A percentile compares a stretch with the other conserved stretches of the same genome.
Evolutionary conservation across 2,113 vertebrate genomes (phyloP).

Genomic region (Otocyon megalotis): DNA sequence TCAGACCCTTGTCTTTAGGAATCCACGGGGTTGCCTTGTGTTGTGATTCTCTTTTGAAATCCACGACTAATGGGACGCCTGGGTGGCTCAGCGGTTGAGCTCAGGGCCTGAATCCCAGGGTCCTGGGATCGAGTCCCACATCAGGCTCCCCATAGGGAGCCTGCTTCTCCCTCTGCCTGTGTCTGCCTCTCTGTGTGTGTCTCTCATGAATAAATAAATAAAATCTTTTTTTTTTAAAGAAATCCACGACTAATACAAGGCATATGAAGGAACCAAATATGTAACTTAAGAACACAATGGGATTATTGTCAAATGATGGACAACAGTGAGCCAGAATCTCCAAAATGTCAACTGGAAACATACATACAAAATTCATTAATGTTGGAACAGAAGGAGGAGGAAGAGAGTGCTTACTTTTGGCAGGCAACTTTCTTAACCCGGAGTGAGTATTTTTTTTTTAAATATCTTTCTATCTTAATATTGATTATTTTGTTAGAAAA

Average conservation of each 20-base stretch:
- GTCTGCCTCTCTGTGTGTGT: too few relatives aligned
- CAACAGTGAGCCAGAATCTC: background rate
- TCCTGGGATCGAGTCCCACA: too few relatives aligned
- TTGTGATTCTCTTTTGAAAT: slow-evolving; percentile 56
- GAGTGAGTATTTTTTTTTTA: background rate
- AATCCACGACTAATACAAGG: slow-evolving; percentile 50
- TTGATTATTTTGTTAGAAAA: background rate
- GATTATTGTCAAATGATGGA: background rate
- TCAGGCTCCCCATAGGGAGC: too few relatives aligned
- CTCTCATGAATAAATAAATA: too few relatives aligned
- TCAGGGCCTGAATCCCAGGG: too few relatives aligned
- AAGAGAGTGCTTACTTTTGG: background rate
- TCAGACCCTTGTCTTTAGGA: background rate
- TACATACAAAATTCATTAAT: background rate
- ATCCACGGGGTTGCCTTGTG: background rate
- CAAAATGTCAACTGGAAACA: background rate
- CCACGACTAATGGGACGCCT: background rate
- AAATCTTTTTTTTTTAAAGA: background rate
- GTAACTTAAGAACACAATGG: slow-evolving; percentile 31
- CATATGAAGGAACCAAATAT: slow-evolving; percentile 47
- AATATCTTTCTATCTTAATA: background rate
- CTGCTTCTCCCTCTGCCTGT: too few relatives aligned
- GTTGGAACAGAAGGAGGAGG: background rate
- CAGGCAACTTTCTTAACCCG: background rate
- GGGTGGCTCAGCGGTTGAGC: too few relatives aligned